These are phyloP conservation scores for Heterotis niloticus DNA, from an alignment of 2,113 vertebrate species.

Conservation along the genomic window DNA sequence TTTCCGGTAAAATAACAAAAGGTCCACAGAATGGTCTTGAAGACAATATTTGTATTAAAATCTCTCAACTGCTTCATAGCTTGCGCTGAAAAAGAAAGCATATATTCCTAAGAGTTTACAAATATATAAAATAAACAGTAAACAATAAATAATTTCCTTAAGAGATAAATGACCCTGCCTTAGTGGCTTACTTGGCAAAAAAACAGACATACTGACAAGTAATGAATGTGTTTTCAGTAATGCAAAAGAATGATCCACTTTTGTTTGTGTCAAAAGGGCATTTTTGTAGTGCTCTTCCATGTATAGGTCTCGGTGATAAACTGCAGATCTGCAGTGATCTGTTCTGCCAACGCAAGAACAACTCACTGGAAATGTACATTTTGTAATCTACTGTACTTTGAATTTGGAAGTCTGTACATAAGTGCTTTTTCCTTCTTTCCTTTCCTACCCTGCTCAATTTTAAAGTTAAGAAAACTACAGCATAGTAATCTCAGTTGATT, in stretches of 20 bases:
- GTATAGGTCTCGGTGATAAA: background rate
- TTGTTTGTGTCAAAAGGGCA: background rate
- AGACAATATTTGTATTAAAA: background rate
- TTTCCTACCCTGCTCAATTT: background rate
- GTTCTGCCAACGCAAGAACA: conserved; percentile 23
- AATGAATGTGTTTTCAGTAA: background rate
- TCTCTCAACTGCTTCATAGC: background rate
- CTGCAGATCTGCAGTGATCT: background rate
- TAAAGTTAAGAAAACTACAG: conserved; percentile 15
- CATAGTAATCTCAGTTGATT: conserved; percentile 19
- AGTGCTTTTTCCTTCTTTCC: conserved; percentile 1
- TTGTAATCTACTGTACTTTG: conserved; percentile 23
- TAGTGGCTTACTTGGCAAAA: background rate
- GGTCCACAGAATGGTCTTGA: background rate
- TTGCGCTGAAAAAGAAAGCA: background rate
- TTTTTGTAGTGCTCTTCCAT: background rate
- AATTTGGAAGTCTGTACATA: conserved; percentile 12
- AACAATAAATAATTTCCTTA: background rate
- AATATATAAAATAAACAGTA: background rate
- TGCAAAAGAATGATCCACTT: background rate
- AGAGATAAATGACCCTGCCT: background rate
- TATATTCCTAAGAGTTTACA: background rate
- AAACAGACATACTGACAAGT: background rate
- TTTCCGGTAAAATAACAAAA: background rate
- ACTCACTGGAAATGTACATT: conserved; percentile 30